Conservation (phyloP, 2,888 invertebrate species). For the Diarsia dahlii region DNA sequence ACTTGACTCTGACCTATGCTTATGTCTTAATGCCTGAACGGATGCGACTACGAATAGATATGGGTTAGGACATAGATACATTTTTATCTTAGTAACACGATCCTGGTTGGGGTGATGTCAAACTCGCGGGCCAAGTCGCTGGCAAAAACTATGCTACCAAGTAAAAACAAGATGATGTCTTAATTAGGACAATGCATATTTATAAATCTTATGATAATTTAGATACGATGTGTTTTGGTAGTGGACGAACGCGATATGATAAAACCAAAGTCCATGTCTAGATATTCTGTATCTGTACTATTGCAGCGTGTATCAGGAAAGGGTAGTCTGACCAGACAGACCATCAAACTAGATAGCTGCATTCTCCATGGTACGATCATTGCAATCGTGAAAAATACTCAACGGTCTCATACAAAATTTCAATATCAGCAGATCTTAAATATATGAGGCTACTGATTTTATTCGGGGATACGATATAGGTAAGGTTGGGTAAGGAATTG, state of each 20-base stretch:
- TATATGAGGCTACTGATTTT: neutral
- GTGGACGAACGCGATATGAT: neutral
- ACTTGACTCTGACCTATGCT: neutral
- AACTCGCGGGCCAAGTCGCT: neutral
- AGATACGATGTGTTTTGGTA: neutral
- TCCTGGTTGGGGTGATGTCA: neutral
- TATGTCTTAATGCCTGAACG: neutral
- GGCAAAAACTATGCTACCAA: neutral
- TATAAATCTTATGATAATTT: too few relatives aligned
- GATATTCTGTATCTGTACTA: too few relatives aligned
- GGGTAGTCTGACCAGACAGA: neutral
- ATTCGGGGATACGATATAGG: neutral
- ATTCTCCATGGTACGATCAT: neutral
- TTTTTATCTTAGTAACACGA: neutral
- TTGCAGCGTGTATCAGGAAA: neutral
- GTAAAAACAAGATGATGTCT: neutral
- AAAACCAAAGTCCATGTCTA: neutral
- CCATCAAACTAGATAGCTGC: too few relatives aligned
- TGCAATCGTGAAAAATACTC: neutral
- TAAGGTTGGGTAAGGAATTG: neutral
- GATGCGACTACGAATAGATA: neutral
- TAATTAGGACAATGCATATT: too few relatives aligned
- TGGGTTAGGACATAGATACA: neutral
- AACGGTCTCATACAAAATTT: neutral
- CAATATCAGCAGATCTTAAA: neutral